Evolutionary conservation across 2,797 vertebrate genomes (phyloP), one percentile per base, ranked within the genome.

Genomic region (Mus caroli): DNA sequence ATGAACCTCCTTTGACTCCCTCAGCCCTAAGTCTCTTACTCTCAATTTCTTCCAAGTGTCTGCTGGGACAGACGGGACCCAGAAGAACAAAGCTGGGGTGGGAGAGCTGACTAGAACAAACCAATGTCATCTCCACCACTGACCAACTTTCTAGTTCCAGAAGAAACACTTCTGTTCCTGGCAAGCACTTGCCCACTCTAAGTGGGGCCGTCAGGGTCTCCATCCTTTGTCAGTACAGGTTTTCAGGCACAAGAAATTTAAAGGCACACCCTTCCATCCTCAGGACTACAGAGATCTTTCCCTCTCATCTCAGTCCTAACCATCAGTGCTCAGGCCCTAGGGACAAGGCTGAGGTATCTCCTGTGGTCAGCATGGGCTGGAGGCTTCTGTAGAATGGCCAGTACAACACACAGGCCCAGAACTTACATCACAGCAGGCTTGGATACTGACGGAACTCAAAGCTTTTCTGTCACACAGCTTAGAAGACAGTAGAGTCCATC

Each of bases 341-440:
- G 37, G 20, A 58, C 0, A 17, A 34, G 40, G 91, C 71, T 20
- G 12, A 58, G 0, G 22, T 2, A 64, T n/a, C 22, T 15, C 19
- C 50, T 1, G 0, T 19, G 50, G 43, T 19, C 11, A 19, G 28
- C 1, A 3, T 10, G 40, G 52, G 28, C 17, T 31, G 3, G 31
- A 46, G 1, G 28, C 46, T 52, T 88, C 79, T 77, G 34, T 62
- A 46, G 67, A 58, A 80, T 31, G 79, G 7, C 46, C 12, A 11
- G 26, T 11, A 78, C 40, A 46, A 1, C 52, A 76, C 20, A 14
- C 83, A 43, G 8, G 4, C 46, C 56, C 28, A 60, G 50, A 15
- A 10, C 1, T 60, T 75, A 80, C 37, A 46, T 6, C 7, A 24
- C 1, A 78, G 88, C 1, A 78, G 88, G 31, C 11, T 2, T n/a